A percentile compares a stretch with the other conserved stretches of the same genome.
These are phyloP conservation scores for Liparis tanakae DNA, from an alignment of 2,797 vertebrate species.

Conservation along the genomic window DNA sequence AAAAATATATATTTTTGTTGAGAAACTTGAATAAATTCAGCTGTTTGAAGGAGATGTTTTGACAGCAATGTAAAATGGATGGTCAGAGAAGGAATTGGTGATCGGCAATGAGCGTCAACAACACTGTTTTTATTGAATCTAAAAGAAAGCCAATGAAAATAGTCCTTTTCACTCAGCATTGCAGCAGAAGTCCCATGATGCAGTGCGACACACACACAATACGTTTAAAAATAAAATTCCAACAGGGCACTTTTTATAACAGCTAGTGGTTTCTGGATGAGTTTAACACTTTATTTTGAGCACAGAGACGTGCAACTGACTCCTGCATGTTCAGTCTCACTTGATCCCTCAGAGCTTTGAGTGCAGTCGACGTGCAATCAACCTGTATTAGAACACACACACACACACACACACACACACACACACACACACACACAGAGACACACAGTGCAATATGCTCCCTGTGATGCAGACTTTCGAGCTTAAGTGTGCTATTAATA, in stretches of 20 bases:
- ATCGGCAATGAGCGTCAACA: too few species aligned
- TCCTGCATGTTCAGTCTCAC: not conserved
- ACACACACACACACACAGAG: too few species aligned
- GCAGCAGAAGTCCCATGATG: not conserved
- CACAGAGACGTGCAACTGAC: not conserved
- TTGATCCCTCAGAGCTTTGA: not conserved
- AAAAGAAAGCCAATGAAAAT: not conserved
- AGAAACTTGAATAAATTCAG: not conserved
- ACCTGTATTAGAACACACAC: not conserved
- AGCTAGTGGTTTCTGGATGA: not conserved
- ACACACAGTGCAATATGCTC: constrained; percentile 25
- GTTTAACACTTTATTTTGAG: not conserved
- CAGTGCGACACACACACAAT: not conserved
- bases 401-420: not conserved
- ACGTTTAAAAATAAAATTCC: not conserved
- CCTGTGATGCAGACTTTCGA: constrained; percentile 51
- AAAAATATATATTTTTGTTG: too few species aligned
- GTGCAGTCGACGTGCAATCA: not conserved
- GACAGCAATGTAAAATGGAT: not conserved
- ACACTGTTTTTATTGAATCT: not conserved
- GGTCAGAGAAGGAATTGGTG: not conserved
- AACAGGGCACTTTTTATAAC: not conserved
- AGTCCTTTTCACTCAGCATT: not conserved
- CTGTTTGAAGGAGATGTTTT: not conserved
- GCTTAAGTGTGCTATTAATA: constrained; percentile 70